Percentiles rank a stretch among this genome's conserved stretches.
Evolutionary conservation across 2,113 vertebrate genomes (phyloP).

Genomic region (Antechinus stuartii): DNA sequence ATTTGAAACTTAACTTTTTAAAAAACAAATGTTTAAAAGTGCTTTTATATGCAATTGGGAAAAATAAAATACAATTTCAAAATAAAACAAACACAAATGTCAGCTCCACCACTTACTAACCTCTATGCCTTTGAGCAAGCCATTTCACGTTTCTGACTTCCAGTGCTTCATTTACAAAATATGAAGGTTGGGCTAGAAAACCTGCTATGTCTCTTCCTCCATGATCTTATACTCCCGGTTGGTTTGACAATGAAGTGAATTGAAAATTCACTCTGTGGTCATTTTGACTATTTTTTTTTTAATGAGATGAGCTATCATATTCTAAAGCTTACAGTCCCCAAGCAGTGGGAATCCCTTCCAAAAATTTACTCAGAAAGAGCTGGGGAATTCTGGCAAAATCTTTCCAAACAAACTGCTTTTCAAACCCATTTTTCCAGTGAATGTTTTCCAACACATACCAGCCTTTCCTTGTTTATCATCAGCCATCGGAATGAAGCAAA

Average conservation of each 20-base stretch:
- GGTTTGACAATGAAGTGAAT: conserved; percentile 44
- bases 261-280: conserved; percentile 50
- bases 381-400: conserved; percentile 59
- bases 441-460: conserved; percentile 70
- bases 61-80: neutral
- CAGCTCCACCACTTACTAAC: neutral
- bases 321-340: conserved; percentile 44
- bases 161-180: neutral
- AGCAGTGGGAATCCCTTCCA: conserved; percentile 39
- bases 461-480: conserved; percentile 64
- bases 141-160: neutral
- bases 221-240: neutral
- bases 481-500: conserved; percentile 64
- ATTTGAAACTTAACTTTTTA: neutral
- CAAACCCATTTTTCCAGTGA: conserved; percentile 69
- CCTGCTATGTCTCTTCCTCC: neutral
- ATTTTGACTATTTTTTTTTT: conserved; percentile 45
- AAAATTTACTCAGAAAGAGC: conserved; percentile 56
- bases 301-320: conserved; percentile 64
- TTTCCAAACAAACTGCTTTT: conserved; percentile 75
- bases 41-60: neutral
- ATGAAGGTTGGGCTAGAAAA: neutral
- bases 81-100: neutral
- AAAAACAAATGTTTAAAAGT: neutral
- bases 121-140: neutral